phyloP scores from a whole-genome alignment of 2,888 invertebrate genomes.

The Acronicta alni region DNA sequence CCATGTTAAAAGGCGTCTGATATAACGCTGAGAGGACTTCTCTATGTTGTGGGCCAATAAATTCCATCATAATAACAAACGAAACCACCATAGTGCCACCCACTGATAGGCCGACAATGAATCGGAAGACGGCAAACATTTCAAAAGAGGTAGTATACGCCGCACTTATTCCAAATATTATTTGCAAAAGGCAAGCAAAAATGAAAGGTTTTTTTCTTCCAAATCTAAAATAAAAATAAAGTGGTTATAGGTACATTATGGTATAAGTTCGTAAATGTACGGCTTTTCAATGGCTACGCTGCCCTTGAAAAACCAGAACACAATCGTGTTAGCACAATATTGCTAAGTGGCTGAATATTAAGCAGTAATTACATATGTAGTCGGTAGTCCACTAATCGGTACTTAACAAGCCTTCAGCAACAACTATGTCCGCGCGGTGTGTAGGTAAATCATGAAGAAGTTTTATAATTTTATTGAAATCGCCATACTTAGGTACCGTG shows the following conservation, averaged over 20 bases:
- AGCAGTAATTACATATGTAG: too few species aligned
- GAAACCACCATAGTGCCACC: conserved; percentile 94
- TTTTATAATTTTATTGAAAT: too few species aligned
- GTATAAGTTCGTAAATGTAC: too few species aligned
- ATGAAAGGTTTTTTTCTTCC: conserved; percentile 93
- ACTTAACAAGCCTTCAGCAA: too few species aligned
- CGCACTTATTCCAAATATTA: conserved; percentile 91
- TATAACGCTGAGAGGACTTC: conserved; percentile 90
- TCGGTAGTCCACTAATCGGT: too few species aligned
- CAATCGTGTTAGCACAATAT: too few species aligned
- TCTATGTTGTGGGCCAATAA: conserved; percentile 89
- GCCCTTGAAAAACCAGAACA: too few species aligned
- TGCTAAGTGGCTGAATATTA: too few species aligned
- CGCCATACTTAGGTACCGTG: too few species aligned
- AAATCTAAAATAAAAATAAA: conserved; percentile 86
- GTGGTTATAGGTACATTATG: background rate
- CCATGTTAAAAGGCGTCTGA: conserved; percentile 92
- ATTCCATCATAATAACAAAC: conserved; percentile 91
- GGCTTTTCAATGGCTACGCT: too few species aligned
- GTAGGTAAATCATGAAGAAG: too few species aligned
- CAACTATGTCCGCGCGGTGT: too few species aligned
- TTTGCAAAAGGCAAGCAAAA: conserved; percentile 91
- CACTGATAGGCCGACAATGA: conserved; percentile 92
- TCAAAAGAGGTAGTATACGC: conserved; percentile 77
- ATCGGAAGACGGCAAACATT: conserved; percentile 90